These are phyloP conservation scores for Epinotia ramella DNA, from an alignment of 2,888 invertebrate genomes.

Conservation along the genomic window DNA sequence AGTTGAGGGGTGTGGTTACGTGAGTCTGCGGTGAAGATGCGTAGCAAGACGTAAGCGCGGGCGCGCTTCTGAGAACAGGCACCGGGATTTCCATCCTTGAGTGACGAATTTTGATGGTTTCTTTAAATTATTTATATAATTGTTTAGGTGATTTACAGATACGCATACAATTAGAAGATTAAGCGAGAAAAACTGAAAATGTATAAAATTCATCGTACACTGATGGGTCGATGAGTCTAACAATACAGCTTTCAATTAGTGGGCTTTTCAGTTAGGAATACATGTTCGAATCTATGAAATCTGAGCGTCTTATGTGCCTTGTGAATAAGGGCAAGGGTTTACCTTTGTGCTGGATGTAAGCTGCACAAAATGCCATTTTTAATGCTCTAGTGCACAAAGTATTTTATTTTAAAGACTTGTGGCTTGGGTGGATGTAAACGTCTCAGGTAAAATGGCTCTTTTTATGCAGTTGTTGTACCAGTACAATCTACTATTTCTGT, in stretches of 20 bases:
- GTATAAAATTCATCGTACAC: neutral
- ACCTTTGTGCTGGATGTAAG: too few relatives aligned
- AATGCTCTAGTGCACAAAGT: too few relatives aligned
- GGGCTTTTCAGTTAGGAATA: neutral
- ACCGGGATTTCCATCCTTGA: constrained; percentile 9
- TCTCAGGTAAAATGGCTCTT: too few relatives aligned
- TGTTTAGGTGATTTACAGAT: constrained; percentile 11
- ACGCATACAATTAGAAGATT: neutral
- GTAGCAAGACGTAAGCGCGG: constrained; percentile 10
- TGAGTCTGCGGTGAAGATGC: neutral
- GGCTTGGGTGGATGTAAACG: too few relatives aligned
- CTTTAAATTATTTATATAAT: constrained; percentile 11
- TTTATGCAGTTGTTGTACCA: too few relatives aligned
- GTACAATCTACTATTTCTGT: too few relatives aligned
- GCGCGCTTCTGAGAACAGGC: neutral
- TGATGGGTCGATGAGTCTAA: neutral
- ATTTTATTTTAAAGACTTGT: too few relatives aligned
- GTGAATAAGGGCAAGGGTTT: too few relatives aligned
- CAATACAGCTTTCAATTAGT: neutral
- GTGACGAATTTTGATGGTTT: neutral
- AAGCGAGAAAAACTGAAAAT: neutral
- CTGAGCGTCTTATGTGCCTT: too few relatives aligned
- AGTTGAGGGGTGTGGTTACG: constrained; percentile 12
- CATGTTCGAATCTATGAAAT: too few relatives aligned
- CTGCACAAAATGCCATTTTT: too few relatives aligned